Evolutionary conservation across 92 coral and sea anemone genomes (phyloP).

Genomic region (Phymanthus crucifer): DNA sequence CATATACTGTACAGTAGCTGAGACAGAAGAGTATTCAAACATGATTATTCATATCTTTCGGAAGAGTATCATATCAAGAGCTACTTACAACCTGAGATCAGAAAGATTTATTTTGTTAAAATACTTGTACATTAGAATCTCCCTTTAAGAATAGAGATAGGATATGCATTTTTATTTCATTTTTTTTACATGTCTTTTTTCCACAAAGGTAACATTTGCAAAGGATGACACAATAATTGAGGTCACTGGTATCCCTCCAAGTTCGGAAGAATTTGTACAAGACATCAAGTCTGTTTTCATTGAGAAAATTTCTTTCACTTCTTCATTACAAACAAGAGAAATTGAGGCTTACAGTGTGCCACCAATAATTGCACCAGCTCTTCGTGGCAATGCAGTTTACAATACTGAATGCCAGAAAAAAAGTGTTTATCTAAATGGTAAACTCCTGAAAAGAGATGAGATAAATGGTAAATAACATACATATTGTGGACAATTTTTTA

Average conservation of each 20-base stretch:
- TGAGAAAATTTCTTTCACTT: no score
- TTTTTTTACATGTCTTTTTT: no score
- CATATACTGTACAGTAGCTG: no score
- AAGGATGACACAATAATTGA: neutral
- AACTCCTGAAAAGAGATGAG: conserved; percentile 1
- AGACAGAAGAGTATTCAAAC: no score
- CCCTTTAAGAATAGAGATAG: no score
- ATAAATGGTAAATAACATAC: conserved; percentile 10
- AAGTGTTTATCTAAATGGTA: conserved; percentile 35
- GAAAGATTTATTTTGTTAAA: no score
- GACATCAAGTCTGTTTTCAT: neutral
- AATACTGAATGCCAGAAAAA: conserved; percentile 46
- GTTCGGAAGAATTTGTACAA: neutral
- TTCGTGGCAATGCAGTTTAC: conserved; percentile 27
- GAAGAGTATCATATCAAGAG: no score
- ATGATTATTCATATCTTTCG: no score
- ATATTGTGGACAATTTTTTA: neutral
- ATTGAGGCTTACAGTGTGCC: neutral
- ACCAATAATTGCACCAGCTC: conserved; percentile 19
- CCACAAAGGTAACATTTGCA: neutral
- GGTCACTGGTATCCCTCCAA: neutral
- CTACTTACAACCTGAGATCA: no score
- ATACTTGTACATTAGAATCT: no score
- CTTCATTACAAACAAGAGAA: no score
- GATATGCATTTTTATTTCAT: no score